Evolutionary conservation across 2,888 invertebrate species (phyloP).

Genomic region (Entomobrya multifasciata): DNA sequence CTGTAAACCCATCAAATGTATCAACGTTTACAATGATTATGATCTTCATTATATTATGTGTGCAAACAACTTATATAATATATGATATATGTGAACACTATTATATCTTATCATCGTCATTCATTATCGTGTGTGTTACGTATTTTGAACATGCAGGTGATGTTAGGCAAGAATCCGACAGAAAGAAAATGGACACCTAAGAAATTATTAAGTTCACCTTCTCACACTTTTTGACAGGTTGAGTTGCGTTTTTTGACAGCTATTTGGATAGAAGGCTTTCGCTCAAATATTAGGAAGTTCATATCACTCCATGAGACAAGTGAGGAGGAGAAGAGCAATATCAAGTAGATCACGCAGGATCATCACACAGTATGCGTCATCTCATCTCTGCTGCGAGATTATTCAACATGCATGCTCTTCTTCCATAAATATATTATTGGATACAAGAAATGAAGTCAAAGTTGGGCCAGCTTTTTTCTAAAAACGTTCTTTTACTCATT

Average conservation of each 20-base stretch:
- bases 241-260: conserved; percentile 69
- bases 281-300: conserved; percentile 59
- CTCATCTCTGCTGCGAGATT: not conserved
- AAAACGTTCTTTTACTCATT: not conserved
- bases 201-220: conserved; percentile 71
- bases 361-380: conserved; percentile 17
- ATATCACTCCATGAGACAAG: conserved; percentile 28
- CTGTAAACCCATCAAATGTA: conserved; percentile 52
- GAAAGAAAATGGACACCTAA: conserved; percentile 51
- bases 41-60: conserved; percentile 17
- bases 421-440: not conserved
- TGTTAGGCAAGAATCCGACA: conserved; percentile 19
- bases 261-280: conserved; percentile 63
- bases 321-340: conserved; percentile 53
- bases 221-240: conserved; percentile 71
- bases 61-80: not conserved
- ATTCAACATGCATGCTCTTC: too few species aligned
- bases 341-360: conserved; percentile 70
- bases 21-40: conserved; percentile 35
- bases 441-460: conserved; percentile 5
- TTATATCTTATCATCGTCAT: not conserved
- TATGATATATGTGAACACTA: not conserved
- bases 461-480: too few species aligned
- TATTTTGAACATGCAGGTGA: not conserved
- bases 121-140: not conserved